These are phyloP conservation scores for Ferdinandea cuprea DNA, from an alignment of 2,888 invertebrate genomes.

Conservation along the genomic window DNA sequence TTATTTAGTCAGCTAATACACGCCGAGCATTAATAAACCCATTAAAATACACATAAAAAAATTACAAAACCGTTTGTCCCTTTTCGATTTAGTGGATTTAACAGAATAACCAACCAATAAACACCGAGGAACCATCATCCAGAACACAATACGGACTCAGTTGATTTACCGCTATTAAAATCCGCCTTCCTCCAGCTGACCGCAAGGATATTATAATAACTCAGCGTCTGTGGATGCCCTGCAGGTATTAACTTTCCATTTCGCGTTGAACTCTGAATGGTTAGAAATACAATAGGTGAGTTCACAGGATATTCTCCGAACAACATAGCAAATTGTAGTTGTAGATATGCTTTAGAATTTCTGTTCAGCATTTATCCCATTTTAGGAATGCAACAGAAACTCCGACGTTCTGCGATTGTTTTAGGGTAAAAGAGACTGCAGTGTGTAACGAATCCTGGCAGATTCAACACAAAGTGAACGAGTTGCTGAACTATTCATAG, in stretches of 20 bases:
- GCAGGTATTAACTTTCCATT: conserved; percentile 19
- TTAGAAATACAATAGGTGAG: conserved; percentile 28
- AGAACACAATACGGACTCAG: conserved; percentile 16
- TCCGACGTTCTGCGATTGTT: background rate
- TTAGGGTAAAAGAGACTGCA: background rate
- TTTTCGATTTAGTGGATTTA: conserved; percentile 54
- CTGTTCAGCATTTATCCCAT: conserved; percentile 47
- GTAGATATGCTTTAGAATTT: conserved; percentile 54
- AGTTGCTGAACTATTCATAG: conserved; percentile 40
- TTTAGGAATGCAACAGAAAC: conserved; percentile 28
- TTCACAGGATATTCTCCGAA: conserved; percentile 33
- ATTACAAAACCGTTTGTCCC: background rate
- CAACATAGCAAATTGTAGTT: conserved; percentile 65
- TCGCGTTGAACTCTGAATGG: background rate
- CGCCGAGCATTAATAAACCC: too few species aligned
- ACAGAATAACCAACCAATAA: conserved; percentile 61
- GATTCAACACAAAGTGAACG: conserved; percentile 47
- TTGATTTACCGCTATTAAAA: conserved; percentile 49
- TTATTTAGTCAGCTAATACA: too few species aligned
- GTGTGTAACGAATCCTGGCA: conserved; percentile 20
- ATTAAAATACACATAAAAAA: too few species aligned
- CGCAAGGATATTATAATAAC: conserved; percentile 50
- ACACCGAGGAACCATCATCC: conserved; percentile 56
- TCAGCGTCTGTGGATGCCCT: conserved; percentile 22
- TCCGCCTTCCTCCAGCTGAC: conserved; percentile 37